phyloP scores from a whole-genome alignment of 2,888 invertebrate species.

The Pseudoips prasinana region DNA sequence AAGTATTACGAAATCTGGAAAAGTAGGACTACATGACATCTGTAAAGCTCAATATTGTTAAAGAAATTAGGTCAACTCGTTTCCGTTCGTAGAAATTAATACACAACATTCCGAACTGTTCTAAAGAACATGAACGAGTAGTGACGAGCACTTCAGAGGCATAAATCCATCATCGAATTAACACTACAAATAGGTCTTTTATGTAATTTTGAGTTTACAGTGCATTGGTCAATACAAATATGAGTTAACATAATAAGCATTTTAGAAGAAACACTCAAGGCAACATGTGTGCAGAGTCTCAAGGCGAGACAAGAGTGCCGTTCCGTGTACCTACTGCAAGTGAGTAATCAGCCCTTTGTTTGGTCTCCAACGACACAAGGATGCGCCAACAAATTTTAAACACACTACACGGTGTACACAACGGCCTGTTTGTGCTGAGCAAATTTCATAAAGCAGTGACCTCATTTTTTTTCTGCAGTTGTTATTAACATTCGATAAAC shows the following conservation, averaged over 20 bases:
- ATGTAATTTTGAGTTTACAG: conserved; percentile 8
- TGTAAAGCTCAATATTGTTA: conserved; percentile 11
- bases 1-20: conserved; percentile 17
- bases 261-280: conserved; percentile 13
- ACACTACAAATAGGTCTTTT: conserved; percentile 11
- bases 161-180: conserved; percentile 24
- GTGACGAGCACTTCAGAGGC: conserved; percentile 12
- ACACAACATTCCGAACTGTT: conserved; percentile 8
- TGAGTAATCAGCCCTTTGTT: conserved; percentile 54
- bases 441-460: conserved; percentile 44
- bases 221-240: conserved; percentile 10
- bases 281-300: conserved; percentile 34
- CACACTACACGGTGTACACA: conserved; percentile 39
- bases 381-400: conserved; percentile 45
- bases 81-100: conserved; percentile 16
- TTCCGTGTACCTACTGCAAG: conserved; percentile 53
- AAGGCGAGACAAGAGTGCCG: conserved; percentile 56
- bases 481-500: conserved; percentile 34
- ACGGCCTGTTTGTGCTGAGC: conserved; percentile 37
- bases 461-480: conserved; percentile 37
- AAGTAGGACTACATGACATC: conserved; percentile 6
- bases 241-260: conserved; percentile 11
- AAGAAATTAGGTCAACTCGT: conserved; percentile 18
- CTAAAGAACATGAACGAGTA: conserved; percentile 11
- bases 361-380: conserved; percentile 41